Evolutionary conservation across 2,888 invertebrate genomes (phyloP).

Genomic region (Octonoba sinensis): DNA sequence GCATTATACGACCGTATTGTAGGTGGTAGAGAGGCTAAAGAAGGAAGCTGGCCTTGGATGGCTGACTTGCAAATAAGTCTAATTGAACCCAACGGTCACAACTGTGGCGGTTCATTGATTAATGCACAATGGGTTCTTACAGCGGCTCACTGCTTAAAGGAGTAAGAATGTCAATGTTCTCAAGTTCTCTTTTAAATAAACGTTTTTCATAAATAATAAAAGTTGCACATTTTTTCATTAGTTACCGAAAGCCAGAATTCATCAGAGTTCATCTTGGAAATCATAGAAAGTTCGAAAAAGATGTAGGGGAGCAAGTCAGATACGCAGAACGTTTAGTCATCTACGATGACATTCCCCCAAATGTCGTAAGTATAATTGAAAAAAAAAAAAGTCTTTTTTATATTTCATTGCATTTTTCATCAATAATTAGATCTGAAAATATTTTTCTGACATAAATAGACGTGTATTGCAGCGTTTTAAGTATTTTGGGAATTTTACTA

Average conservation of each 20-base stretch:
- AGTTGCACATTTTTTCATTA: too few species aligned
- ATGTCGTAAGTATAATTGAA: constrained; percentile 20
- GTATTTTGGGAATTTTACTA: too few species aligned
- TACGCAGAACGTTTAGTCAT: constrained; percentile 47
- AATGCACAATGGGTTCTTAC: constrained; percentile 55
- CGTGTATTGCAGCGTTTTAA: too few species aligned
- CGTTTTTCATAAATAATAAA: too few species aligned
- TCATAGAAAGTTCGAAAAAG: constrained; percentile 39
- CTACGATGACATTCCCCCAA: constrained; percentile 44
- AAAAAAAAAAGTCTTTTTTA: too few species aligned
- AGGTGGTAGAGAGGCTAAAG: constrained; percentile 36
- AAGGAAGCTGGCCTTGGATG: constrained; percentile 63
- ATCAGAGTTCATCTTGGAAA: constrained; percentile 53
- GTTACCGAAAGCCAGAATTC: too few species aligned
- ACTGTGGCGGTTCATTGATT: constrained; percentile 53
- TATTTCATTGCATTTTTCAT: too few species aligned
- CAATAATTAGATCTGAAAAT: too few species aligned
- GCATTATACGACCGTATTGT: constrained; percentile 43
- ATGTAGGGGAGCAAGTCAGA: constrained; percentile 43
- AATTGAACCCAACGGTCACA: constrained; percentile 50
- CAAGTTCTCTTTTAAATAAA: too few species aligned
- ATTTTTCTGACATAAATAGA: too few species aligned
- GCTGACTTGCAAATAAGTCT: constrained; percentile 37
- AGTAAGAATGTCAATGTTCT: too few species aligned
- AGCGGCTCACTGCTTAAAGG: constrained; percentile 56